phyloP scores from a whole-genome alignment of 2,797 vertebrate species.

The Falco biarmicus region DNA sequence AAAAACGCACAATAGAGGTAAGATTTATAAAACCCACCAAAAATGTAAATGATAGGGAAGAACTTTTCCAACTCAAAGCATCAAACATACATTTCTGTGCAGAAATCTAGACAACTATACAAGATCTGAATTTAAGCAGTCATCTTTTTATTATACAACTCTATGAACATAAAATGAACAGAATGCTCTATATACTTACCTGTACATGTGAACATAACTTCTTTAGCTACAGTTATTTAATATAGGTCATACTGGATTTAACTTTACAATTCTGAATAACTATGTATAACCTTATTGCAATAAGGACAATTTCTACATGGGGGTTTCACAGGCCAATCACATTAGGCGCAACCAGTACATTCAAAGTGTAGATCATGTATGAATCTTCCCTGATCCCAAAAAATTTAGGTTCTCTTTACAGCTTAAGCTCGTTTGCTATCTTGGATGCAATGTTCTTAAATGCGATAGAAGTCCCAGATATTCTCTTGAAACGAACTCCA shows the following conservation, averaged over 20 bases:
- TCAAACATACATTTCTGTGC: constrained; percentile 88
- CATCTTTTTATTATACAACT: constrained; percentile 93
- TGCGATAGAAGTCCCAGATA: constrained; percentile 97
- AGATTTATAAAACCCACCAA: constrained; percentile 78
- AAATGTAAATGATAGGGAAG: constrained; percentile 80
- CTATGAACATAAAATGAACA: constrained; percentile 91
- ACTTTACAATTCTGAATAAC: constrained; percentile 86
- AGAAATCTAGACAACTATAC: constrained; percentile 94
- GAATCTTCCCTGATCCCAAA: constrained; percentile 77
- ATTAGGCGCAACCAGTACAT: constrained; percentile 80
- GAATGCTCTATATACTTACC: constrained; percentile 91
- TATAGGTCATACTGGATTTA: constrained; percentile 84
- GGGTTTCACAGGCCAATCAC: constrained; percentile 81
- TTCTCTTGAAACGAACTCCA: constrained; percentile 97
- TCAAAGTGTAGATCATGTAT: constrained; percentile 76
- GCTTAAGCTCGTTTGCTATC: constrained; percentile 98
- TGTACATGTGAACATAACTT: constrained; percentile 89
- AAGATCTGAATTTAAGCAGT: constrained; percentile 93
- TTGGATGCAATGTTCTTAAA: constrained; percentile 99
- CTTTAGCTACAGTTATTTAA: constrained; percentile 83
- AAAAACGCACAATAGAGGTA: constrained; percentile 75
- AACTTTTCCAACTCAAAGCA: constrained; percentile 83
- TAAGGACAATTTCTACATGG: constrained; percentile 84
- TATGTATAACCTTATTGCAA: constrained; percentile 94
- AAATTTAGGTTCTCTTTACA: constrained; percentile 81